Evolutionary conservation across 1,140 invertebrate species (phyloP).

Genomic region (Trachelipus rathkii): DNA sequence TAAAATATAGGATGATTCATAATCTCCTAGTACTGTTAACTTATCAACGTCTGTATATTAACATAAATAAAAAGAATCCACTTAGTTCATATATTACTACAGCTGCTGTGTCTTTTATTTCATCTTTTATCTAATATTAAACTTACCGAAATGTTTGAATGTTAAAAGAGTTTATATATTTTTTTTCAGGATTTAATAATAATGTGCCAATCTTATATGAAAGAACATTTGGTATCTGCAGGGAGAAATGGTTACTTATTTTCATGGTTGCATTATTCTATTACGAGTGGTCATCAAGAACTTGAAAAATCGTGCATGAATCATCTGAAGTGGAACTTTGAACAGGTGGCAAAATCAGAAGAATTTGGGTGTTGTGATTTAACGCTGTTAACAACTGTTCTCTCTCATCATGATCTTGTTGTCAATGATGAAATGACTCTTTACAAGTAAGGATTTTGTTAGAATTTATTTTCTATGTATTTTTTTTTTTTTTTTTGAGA

Average conservation of each 20-base stretch:
- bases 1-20: no score
- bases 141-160: no score
- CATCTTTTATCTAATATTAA: no score
- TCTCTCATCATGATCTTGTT: conserved; percentile 82
- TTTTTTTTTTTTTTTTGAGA: no score
- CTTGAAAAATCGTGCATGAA: conserved; percentile 72
- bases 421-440: conserved; percentile 82
- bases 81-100: no score
- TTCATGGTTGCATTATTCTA: conserved; percentile 84
- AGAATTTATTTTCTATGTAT: background rate
- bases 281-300: conserved; percentile 71
- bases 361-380: conserved; percentile 79
- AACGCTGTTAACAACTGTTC: conserved; percentile 68
- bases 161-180: no score
- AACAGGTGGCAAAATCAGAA: conserved; percentile 68
- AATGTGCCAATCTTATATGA: conserved; percentile 82
- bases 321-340: conserved; percentile 89
- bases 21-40: no score
- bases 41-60: no score
- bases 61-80: no score
- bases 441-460: conserved; percentile 57
- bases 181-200: conserved; percentile 68
- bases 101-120: no score
- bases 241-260: conserved; percentile 72
- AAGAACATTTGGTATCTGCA: conserved; percentile 75